Evolutionary conservation across 2,888 invertebrate species (phyloP).

Genomic region (Drosophila neotestacea): DNA sequence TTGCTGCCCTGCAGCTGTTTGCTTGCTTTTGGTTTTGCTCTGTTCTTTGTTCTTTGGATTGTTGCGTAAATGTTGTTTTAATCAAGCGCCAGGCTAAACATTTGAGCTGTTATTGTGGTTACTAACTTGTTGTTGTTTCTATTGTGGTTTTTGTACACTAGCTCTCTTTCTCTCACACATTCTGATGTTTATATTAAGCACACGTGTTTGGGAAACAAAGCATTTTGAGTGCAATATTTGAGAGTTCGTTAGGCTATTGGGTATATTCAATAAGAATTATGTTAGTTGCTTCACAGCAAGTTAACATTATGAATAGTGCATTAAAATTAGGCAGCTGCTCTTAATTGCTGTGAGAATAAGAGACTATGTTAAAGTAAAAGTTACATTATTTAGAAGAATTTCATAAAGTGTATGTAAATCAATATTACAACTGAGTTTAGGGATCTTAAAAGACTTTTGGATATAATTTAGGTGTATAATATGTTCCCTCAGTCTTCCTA

Average conservation of each 20-base stretch:
- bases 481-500: no score
- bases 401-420: not conserved
- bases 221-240: slow-evolving; percentile 14
- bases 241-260: slow-evolving; percentile 1
- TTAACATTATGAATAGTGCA: not conserved
- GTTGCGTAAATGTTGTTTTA: slow-evolving; percentile 70
- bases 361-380: not conserved
- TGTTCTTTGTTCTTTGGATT: slow-evolving; percentile 59
- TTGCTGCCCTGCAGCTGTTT: slow-evolving; percentile 60
- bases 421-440: not conserved
- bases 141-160: not conserved
- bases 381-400: not conserved
- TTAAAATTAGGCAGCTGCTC: not conserved
- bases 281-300: not conserved
- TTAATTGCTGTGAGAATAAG: not conserved
- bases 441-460: no score
- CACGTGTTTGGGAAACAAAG: slow-evolving; percentile 41
- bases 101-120: slow-evolving; percentile 50
- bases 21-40: slow-evolving; percentile 44
- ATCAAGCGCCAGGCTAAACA: slow-evolving; percentile 63
- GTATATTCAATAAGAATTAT: not conserved
- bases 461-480: no score
- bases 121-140: slow-evolving; percentile 7
- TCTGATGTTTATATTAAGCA: slow-evolving; percentile 26
- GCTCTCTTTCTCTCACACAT: not conserved